phyloP scores from a whole-genome alignment of 2,888 invertebrate species.

The Drosophila mimetica region DNA sequence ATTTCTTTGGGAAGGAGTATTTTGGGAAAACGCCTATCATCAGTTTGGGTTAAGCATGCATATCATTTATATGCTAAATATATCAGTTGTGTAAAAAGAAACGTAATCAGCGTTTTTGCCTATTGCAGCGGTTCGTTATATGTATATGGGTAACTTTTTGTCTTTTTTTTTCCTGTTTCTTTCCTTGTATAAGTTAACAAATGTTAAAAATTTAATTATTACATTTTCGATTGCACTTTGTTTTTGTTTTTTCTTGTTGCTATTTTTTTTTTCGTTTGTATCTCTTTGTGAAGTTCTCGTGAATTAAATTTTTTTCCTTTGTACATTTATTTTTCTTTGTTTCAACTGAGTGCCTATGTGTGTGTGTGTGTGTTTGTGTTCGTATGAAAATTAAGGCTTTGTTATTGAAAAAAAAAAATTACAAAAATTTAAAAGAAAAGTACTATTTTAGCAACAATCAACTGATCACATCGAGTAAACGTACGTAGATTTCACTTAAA shows the following conservation, averaged over 20 bases:
- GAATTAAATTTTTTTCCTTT: constrained; percentile 22
- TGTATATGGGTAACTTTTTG: constrained; percentile 30
- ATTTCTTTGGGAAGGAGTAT: constrained; percentile 29
- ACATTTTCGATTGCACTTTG: constrained; percentile 69
- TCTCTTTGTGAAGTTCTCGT: constrained; percentile 24
- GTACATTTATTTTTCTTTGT: constrained; percentile 22
- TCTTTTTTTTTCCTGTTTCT: constrained; percentile 47
- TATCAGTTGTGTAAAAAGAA: constrained; percentile 35
- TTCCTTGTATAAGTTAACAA: constrained; percentile 60
- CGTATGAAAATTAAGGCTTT: constrained; percentile 30
- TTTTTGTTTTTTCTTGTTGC: constrained; percentile 46
- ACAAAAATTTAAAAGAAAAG: constrained; percentile 31
- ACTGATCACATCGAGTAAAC: constrained; percentile 69
- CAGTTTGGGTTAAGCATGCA: constrained; percentile 32
- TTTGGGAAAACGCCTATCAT: constrained; percentile 14
- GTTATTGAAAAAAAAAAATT: constrained; percentile 29
- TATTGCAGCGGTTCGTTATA: constrained; percentile 57
- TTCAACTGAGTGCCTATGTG: constrained; percentile 21
- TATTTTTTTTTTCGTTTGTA: constrained; percentile 28
- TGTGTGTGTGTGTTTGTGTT: constrained; percentile 9
- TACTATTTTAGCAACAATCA: constrained; percentile 67
- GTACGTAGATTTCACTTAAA: constrained; percentile 56
- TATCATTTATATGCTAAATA: constrained; percentile 29
- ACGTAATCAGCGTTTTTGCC: constrained; percentile 40
- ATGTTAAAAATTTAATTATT: constrained; percentile 57